Percentiles rank a stretch among this genome's conserved stretches.
Conservation (phyloP, 1,140 invertebrate genomes). For the Lordiphosa collinella region DNA sequence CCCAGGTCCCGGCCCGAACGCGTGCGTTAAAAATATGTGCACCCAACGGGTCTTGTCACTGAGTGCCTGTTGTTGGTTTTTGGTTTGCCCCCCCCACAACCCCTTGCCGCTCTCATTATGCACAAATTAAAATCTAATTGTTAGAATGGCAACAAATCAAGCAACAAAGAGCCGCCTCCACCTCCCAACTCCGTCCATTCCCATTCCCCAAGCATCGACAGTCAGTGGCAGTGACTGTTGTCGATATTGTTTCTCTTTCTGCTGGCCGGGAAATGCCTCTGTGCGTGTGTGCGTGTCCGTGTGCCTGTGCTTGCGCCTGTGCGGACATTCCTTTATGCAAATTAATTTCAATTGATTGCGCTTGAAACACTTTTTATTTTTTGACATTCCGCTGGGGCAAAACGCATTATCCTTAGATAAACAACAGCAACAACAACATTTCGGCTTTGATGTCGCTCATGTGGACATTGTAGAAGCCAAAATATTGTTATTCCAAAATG, state of each 20-base stretch:
- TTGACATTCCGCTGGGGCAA: constrained; percentile 64
- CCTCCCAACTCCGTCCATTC: not conserved
- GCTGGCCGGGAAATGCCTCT: constrained; percentile 18
- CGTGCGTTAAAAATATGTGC: constrained; percentile 17
- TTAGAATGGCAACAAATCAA: constrained; percentile 47
- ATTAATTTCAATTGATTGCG: constrained; percentile 77
- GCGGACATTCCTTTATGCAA: constrained; percentile 74
- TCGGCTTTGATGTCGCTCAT: constrained; percentile 64
- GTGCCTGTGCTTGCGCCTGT: constrained; percentile 12
- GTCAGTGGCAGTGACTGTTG: not conserved
- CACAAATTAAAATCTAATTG: constrained; percentile 65
- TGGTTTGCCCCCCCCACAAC: constrained; percentile 10
- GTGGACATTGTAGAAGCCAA: constrained; percentile 48
- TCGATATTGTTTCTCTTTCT: constrained; percentile 6
- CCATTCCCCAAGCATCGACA: not conserved
- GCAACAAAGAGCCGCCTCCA: constrained; percentile 37
- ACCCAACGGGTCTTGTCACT: constrained; percentile 34
- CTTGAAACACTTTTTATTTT: constrained; percentile 64
- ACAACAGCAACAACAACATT: constrained; percentile 11
- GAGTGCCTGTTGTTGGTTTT: constrained; percentile 19
- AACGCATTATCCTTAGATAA: constrained; percentile 61
- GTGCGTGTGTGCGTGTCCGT: not conserved
- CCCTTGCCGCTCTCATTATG: constrained; percentile 34
- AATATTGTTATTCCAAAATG: constrained; percentile 48
- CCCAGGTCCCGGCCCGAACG: too few species aligned